Evolutionary conservation across 2,888 invertebrate species (phyloP), one percentile per base, ranked within the genome.

Genomic region (Psylliodes chrysocephalus): DNA sequence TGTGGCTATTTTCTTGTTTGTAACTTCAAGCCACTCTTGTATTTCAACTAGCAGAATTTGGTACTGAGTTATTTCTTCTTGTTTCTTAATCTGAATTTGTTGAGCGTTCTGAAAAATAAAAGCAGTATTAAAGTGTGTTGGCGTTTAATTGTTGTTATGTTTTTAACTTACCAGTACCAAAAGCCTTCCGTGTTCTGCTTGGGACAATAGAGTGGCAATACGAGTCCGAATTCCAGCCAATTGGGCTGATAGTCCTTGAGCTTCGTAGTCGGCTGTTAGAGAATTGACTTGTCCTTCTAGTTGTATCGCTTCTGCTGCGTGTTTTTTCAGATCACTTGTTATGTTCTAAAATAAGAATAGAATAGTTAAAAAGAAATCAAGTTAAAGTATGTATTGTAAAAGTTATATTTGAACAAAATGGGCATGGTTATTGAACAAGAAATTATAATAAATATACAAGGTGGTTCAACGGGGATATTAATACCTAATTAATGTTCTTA

Each of bases 211-310:
- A 59, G 87, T 86, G 54, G 86, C 84, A 64, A 93, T 89, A 70
- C 89, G 86, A 51, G 88, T 86, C 71, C 87, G 86, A 74, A 92
- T 87, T 51, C 85, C 83, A 15, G 86, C 82, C 60, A 91, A 81
- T 64, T 86, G 86, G 51, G 84, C 84, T 18, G 85, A 80, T 62
- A 91, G 80, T 25, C 81, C 79, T 76, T 88, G 86, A 14, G 86
- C 86, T 75, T 91, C 91, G 38, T 85, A 81, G 81, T 91, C 91
- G 60, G 87, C 86, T 12, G 89, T 88, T 71, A 90, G 83, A 71
- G 85, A 85, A 77, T 85, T 85, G 49, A 91, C 84, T 75, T 87
- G 85, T 51, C 86, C 84, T 75, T 90, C 89, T 35, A 93, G 82
- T 18, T 88, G 84, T 44, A 85, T 84, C 0, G 89, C 88, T 70